Percentiles rank a stretch among this genome's conserved stretches.
These are phyloP conservation scores for Lota lota DNA, from an alignment of 2,113 vertebrate species.

Conservation along the genomic window DNA sequence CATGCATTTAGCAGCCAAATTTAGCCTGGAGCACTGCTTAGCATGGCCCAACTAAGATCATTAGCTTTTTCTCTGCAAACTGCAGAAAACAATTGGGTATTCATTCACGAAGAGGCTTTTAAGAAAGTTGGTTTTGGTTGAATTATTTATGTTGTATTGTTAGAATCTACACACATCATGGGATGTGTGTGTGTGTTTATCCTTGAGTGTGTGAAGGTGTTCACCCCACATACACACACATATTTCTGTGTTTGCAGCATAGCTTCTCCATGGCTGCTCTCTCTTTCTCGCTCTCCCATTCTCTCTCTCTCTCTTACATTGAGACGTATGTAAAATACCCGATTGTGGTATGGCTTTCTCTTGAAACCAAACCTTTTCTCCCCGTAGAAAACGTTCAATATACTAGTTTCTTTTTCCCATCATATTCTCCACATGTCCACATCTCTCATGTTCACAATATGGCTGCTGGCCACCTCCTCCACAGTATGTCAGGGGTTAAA, in stretches of 20 bases:
- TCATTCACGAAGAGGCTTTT: slow-evolving; percentile 22
- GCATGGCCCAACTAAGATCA: slow-evolving; percentile 33
- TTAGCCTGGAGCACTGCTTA: slow-evolving; percentile 47
- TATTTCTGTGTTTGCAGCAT: not conserved
- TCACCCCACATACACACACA: not conserved
- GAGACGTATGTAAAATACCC: no score
- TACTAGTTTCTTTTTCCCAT: no score
- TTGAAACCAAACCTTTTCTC: no score
- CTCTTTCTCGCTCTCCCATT: no score
- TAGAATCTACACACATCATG: not conserved
- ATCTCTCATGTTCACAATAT: not conserved
- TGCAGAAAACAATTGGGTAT: slow-evolving; percentile 37
- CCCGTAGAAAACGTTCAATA: no score
- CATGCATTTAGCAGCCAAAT: slow-evolving; percentile 55
- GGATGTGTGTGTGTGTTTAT: slow-evolving; percentile 12
- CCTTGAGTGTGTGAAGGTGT: slow-evolving; percentile 6
- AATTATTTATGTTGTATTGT: not conserved
- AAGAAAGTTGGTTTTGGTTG: slow-evolving; percentile 16
- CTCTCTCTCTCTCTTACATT: no score
- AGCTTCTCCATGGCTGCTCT: no score
- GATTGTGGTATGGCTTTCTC: no score
- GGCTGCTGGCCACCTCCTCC: no score
- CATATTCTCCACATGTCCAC: not conserved
- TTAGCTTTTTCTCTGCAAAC: slow-evolving; percentile 49
- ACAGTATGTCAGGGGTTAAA: no score